Conservation (phyloP, 2,113 vertebrate species). For the Rhizomys pruinosus region DNA sequence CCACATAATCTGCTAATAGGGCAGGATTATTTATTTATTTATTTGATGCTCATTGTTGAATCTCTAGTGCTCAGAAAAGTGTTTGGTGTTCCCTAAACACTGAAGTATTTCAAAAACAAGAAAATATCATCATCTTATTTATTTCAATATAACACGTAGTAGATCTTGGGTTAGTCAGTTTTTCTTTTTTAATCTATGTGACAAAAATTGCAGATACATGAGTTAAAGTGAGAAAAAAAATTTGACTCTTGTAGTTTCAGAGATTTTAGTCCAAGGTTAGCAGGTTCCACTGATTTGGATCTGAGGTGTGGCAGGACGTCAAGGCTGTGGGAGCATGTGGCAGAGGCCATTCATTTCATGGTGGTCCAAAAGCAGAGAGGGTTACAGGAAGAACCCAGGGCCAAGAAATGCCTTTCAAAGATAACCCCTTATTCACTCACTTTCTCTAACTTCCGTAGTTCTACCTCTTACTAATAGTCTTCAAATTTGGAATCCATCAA, state of each 20-base stretch:
- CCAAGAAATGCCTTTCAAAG: background rate
- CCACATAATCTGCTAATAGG: background rate
- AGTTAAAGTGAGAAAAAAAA: background rate
- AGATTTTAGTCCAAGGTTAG: background rate
- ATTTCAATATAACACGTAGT: background rate
- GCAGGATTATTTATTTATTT: background rate
- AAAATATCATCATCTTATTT: background rate
- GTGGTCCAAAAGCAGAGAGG: background rate
- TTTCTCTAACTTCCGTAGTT: background rate
- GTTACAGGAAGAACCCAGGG: background rate
- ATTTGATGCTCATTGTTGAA: background rate
- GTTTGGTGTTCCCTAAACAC: background rate
- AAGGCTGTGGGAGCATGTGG: background rate
- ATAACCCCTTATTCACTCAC: fast-evolving
- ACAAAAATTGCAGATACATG: background rate
- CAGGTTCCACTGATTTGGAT: background rate
- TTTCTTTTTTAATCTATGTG: background rate
- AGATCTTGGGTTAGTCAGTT: too few relatives aligned
- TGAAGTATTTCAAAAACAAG: background rate
- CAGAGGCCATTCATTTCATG: background rate
- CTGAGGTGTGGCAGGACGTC: background rate
- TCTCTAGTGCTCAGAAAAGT: background rate
- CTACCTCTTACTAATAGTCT: background rate
- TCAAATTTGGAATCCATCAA: background rate
- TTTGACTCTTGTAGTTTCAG: background rate